phyloP scores from a whole-genome alignment of 2,113 vertebrate species.

The Silurus asotus region DNA sequence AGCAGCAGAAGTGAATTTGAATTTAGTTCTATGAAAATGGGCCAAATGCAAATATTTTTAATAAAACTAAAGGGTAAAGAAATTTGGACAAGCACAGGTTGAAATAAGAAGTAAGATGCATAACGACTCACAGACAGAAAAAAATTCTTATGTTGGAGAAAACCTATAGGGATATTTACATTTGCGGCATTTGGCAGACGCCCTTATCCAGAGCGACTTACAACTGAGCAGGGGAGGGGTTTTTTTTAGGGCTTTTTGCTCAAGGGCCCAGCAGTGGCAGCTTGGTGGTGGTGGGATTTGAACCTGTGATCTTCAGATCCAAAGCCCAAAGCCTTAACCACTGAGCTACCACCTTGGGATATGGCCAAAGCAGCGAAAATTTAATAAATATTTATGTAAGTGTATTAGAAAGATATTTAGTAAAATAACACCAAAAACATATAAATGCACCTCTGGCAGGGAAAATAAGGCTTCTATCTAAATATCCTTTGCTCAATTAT shows the following conservation, averaged over 20 bases:
- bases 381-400: constrained; percentile 30
- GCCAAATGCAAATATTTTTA: background rate
- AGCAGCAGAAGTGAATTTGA: background rate
- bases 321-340: too few relatives aligned
- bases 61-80: background rate
- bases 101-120: background rate
- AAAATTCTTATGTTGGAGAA: background rate
- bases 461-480: constrained; percentile 56
- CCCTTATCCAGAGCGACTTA: too few relatives aligned
- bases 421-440: constrained; percentile 59
- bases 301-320: too few relatives aligned
- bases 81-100: background rate
- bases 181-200: too few relatives aligned
- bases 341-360: too few relatives aligned
- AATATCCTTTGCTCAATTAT: constrained; percentile 53
- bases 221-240: too few relatives aligned
- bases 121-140: background rate
- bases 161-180: background rate
- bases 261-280: too few relatives aligned
- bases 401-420: constrained; percentile 54
- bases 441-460: background rate
- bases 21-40: background rate
- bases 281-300: too few relatives aligned
- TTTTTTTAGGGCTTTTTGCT: too few relatives aligned
- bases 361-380: constrained; percentile 42